These are phyloP conservation scores for Scophthalmus maximus DNA, from an alignment of 2,113 vertebrate species.

Conservation along the genomic window DNA sequence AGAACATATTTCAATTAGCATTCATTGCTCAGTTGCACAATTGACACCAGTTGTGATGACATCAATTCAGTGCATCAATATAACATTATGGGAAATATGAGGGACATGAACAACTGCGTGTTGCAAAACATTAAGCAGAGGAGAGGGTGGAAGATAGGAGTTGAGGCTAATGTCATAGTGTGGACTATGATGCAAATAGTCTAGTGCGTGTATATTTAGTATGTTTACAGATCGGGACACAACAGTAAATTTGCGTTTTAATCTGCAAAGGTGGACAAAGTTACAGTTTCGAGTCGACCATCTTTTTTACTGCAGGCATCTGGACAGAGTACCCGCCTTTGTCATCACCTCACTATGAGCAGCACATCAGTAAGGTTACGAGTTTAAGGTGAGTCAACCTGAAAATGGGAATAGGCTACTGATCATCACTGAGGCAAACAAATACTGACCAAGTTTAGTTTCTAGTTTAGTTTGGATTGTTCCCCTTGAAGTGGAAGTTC, in stretches of 20 bases:
- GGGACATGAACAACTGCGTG: slow-evolving; percentile 24
- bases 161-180: slow-evolving; percentile 16
- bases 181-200: slow-evolving; percentile 21
- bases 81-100: slow-evolving; percentile 13
- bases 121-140: slow-evolving; percentile 25
- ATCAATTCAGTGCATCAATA: neutral
- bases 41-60: slow-evolving; percentile 39
- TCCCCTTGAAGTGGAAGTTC: slow-evolving; percentile 41
- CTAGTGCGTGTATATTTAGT: slow-evolving; percentile 20
- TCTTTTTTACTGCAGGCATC: neutral
- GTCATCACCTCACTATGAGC: neutral
- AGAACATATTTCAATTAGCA: slow-evolving; percentile 42
- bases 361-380: neutral
- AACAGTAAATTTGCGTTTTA: slow-evolving; percentile 30
- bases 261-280: slow-evolving; percentile 5
- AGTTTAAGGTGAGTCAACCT: slow-evolving; percentile 1
- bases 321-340: neutral
- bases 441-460: slow-evolving; percentile 14
- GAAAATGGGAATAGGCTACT: slow-evolving; percentile 2
- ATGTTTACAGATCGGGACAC: neutral
- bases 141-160: slow-evolving; percentile 6
- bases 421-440: slow-evolving; percentile 2
- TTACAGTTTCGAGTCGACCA: neutral
- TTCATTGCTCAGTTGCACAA: slow-evolving; percentile 38
- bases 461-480: no score